A percentile compares a stretch with the other conserved stretches of the same genome.
phyloP scores from a whole-genome alignment of 2,888 invertebrate species.

The Drosophila multiciliata region DNA sequence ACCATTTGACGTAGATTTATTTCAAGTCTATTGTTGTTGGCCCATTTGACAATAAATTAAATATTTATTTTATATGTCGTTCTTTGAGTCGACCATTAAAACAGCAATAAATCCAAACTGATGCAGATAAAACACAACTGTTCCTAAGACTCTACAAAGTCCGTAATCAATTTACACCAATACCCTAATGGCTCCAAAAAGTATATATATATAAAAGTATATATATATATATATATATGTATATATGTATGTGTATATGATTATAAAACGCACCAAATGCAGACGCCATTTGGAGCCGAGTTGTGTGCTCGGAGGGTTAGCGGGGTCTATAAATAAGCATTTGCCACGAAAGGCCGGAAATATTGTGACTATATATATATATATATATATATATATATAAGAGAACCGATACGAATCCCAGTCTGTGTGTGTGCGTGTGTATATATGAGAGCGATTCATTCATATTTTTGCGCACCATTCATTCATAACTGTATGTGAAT shows the following conservation, averaged over 20 bases:
- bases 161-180: slow-evolving; percentile 3
- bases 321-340: slow-evolving; percentile 53
- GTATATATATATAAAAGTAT: neutral
- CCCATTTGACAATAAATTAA: neutral
- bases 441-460: slow-evolving; percentile 44
- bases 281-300: slow-evolving; percentile 40
- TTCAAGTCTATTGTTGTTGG: neutral
- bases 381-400: too few species aligned
- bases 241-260: neutral
- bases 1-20: neutral
- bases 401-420: slow-evolving; percentile 29
- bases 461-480: slow-evolving; percentile 59
- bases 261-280: slow-evolving; percentile 21
- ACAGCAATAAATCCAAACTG: neutral
- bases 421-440: slow-evolving; percentile 9
- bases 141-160: neutral
- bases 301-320: slow-evolving; percentile 11
- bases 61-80: neutral
- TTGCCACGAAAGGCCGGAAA: slow-evolving; percentile 67
- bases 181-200: neutral
- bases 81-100: neutral
- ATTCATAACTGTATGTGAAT: slow-evolving; percentile 63
- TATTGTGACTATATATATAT: slow-evolving; percentile 69
- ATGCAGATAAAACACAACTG: neutral
- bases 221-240: too few species aligned